Percentiles rank a stretch among this genome's conserved stretches.
Evolutionary conservation across 2,888 invertebrate genomes (phyloP).

Genomic region (Polia nebulosa): DNA sequence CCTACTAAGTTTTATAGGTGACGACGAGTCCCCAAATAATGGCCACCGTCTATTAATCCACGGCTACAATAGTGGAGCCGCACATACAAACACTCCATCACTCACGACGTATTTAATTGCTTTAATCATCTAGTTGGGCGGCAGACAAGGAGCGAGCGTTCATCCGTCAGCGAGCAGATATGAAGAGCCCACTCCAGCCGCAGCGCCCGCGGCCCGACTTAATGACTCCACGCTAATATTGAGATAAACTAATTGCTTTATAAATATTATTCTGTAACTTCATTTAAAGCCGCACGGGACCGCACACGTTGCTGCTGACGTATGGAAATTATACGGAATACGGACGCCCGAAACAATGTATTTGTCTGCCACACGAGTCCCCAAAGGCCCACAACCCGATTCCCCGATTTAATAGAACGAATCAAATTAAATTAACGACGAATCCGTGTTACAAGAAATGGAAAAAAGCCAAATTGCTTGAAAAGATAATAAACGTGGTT

Average conservation of each 20-base stretch:
- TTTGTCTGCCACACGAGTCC: conserved; percentile 36
- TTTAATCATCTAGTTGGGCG: conserved; percentile 73
- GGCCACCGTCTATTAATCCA: conserved; percentile 53
- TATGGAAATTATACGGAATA: conserved; percentile 65
- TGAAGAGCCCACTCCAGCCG: conserved; percentile 67
- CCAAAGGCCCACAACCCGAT: conserved; percentile 31
- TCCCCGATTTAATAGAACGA: conserved; percentile 49
- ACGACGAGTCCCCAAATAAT: conserved; percentile 38
- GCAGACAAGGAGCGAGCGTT: conserved; percentile 71
- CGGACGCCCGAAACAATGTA: conserved; percentile 48
- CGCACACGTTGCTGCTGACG: conserved; percentile 71
- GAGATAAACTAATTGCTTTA: conserved; percentile 85
- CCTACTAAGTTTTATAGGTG: conserved; percentile 32
- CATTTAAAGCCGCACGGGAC: conserved; percentile 73
- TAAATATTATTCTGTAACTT: conserved; percentile 81
- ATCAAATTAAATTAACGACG: conserved; percentile 53
- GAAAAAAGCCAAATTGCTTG: conserved; percentile 53
- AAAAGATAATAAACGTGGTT: conserved; percentile 41
- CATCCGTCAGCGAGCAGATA: conserved; percentile 78
- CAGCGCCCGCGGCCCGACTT: conserved; percentile 71
- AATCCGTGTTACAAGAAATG: conserved; percentile 46
- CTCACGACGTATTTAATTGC: conserved; percentile 77
- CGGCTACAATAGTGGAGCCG: conserved; percentile 55
- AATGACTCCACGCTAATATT: conserved; percentile 80
- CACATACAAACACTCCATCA: conserved; percentile 74